Conservation (phyloP, 64 coral and sea anemone species). For the Hydrozoanthus tunicans region DNA sequence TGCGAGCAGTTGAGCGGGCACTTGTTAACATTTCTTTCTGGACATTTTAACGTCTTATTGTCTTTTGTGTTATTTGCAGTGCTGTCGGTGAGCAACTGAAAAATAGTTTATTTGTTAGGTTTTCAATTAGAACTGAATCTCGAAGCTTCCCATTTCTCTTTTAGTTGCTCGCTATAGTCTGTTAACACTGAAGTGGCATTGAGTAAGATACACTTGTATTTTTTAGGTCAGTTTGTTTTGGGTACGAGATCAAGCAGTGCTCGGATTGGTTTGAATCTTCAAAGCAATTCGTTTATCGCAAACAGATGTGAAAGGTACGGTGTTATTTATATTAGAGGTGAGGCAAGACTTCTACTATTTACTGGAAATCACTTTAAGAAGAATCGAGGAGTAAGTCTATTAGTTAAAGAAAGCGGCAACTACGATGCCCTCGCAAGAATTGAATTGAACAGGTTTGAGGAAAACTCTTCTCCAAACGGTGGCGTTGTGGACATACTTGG, state of each 20-base stretch:
- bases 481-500: conserved; percentile 46
- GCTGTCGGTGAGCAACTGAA: no score
- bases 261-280: conserved; percentile 9
- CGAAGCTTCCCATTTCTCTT: no score
- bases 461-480: conserved; percentile 11
- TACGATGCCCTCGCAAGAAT: background rate
- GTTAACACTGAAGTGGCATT: background rate
- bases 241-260: conserved; percentile 1
- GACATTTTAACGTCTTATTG: no score
- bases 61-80: no score
- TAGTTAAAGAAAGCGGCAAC: conserved; percentile 19
- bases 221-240: conserved; percentile 21
- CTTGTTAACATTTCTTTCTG: no score
- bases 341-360: background rate
- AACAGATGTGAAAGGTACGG: conserved; percentile 56
- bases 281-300: conserved; percentile 40
- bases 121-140: no score
- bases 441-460: conserved; percentile 39
- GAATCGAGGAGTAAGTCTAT: conserved; percentile 49
- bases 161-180: no score
- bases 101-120: no score
- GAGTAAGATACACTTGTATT: background rate
- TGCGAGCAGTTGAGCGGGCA: no score
- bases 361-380: conserved; percentile 49
- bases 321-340: conserved; percentile 23